Percentiles rank a stretch among this genome's conserved stretches.
Evolutionary conservation across 2,888 invertebrate genomes (phyloP).

Genomic region (Cantharis nigra): DNA sequence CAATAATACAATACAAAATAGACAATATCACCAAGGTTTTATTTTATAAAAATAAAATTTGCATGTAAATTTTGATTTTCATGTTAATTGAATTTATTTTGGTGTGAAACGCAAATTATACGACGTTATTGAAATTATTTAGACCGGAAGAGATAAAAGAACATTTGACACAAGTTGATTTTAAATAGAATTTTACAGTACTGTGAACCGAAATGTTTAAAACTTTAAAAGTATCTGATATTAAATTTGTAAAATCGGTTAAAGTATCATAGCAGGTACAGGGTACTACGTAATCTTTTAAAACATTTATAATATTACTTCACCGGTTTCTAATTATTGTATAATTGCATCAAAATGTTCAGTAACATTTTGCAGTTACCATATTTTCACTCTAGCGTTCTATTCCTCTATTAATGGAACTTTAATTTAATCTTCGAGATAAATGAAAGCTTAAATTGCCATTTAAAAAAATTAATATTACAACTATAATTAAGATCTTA

Average conservation of each 20-base stretch:
- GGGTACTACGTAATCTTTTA: background rate
- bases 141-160: constrained; percentile 2
- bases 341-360: background rate
- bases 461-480: constrained; percentile 21
- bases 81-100: background rate
- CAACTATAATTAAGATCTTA: constrained; percentile 27
- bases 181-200: background rate
- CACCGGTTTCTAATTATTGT: background rate
- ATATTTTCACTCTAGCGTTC: background rate
- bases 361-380: background rate
- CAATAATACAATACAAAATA: too few species aligned
- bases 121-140: background rate
- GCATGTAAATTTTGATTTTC: background rate
- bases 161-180: background rate
- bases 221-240: background rate
- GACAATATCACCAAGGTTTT: background rate
- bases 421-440: constrained; percentile 17
- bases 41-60: background rate
- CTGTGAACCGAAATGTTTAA: background rate
- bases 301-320: background rate
- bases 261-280: background rate
- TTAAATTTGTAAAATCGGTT: background rate
- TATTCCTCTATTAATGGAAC: background rate
- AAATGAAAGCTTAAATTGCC: constrained; percentile 3
- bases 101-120: background rate